Percentiles rank a stretch among this genome's conserved stretches.
These are phyloP conservation scores for Columba guinea DNA, from an alignment of 2,797 vertebrate species.

Conservation along the genomic window DNA sequence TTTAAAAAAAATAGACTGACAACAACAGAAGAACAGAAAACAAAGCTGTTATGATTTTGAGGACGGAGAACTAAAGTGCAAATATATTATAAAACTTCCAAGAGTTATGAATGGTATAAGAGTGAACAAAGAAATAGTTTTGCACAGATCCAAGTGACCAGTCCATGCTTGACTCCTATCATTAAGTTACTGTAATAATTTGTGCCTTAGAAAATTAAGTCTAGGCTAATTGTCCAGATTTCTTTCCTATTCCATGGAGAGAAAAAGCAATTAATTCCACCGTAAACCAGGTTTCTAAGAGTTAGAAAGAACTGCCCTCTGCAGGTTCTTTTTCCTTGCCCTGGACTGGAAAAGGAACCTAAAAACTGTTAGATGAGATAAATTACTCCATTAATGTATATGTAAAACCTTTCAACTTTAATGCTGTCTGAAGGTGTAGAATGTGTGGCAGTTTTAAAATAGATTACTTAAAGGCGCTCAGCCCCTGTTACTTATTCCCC, in stretches of 20 bases:
- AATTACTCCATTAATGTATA: constrained; percentile 1
- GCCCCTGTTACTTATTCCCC: not conserved
- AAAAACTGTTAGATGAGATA: not conserved
- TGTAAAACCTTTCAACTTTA: not conserved
- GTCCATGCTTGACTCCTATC: not conserved
- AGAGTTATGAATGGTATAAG: not conserved
- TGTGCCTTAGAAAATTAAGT: not conserved
- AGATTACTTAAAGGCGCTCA: constrained; percentile 38
- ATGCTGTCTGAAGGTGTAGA: not conserved
- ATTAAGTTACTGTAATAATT: not conserved
- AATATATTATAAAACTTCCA: not conserved
- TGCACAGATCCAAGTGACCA: not conserved
- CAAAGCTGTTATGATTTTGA: not conserved
- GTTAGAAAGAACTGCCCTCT: not conserved
- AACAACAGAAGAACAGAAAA: not conserved
- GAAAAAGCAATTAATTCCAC: not conserved
- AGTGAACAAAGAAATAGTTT: not conserved
- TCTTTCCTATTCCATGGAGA: not conserved
- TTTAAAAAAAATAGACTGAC: not conserved
- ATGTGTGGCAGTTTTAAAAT: not conserved
- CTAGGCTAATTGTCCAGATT: not conserved
- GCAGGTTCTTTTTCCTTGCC: not conserved
- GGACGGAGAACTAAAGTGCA: not conserved
- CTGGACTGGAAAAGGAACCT: not conserved
- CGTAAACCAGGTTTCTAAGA: not conserved